Evolutionary conservation across 2,888 invertebrate species (phyloP), one percentile per base, ranked within the genome.

Genomic region (Tenthredo scrophulariae): DNA sequence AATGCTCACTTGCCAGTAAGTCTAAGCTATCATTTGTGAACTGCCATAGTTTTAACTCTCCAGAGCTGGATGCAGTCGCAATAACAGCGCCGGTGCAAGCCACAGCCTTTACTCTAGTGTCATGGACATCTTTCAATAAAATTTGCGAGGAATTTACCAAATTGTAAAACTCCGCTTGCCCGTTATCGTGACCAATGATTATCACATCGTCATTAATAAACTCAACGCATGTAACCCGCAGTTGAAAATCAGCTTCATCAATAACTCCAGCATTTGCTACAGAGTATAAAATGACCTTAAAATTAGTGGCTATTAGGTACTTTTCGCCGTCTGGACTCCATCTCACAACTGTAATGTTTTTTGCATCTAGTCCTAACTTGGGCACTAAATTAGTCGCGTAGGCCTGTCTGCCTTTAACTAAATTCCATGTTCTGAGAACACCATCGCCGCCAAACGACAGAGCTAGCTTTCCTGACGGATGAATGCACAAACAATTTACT

Each of bases 351-450:
- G 88, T 89, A 0, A 93, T 90, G 74, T 90, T 89, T 85, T 91
- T 92, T 0, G 93, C 93, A 13, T 93, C 90, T 0, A 87, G 26
- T 85, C 91, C 93, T 86, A 92, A 88, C 62, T 90, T 90, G 1
- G 92, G 90, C 22, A 96, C 96, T 50, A 98, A 94, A 93, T 98
- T 98, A n/a, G 97, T 97, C 0, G 97, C 96, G 92, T 97, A 99
- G 0, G 98, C 98, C 89, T 96, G 96, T 86, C 98, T 95, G 0
- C 98, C 99, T 93, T 98, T 98, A 0, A 99, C 95, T 86, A 99
- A 94, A 94, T 99, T 98, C 99, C 99, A 99, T 3, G 98, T 98
- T 90, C 97, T 94, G 74, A 99, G 93, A 6, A 97, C 96, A 88
- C 96, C 96, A 93, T 99, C 98, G 79, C 95, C 96, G 22, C 98